phyloP scores from a whole-genome alignment of 2,888 invertebrate species.

The Flabesymbios commensalis region DNA sequence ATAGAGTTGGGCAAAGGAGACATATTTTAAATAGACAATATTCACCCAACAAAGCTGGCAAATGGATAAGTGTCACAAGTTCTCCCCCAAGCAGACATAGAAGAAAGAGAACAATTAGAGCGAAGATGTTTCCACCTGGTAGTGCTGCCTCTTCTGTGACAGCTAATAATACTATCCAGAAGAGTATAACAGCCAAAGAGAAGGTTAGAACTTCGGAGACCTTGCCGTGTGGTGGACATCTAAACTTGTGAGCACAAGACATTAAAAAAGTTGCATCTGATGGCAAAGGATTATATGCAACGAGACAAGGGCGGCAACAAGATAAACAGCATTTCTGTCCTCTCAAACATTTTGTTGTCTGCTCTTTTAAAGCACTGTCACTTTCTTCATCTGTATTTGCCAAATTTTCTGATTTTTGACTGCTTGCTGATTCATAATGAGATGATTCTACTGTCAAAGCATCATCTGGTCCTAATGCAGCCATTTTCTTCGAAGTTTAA shows the following conservation, averaged over 20 bases:
- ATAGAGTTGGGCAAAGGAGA: too few relatives aligned
- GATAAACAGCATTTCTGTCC: too few relatives aligned
- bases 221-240: constrained; percentile 56
- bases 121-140: constrained; percentile 41
- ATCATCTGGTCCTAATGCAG: too few relatives aligned
- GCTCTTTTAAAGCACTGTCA: too few relatives aligned
- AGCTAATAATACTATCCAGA: constrained; percentile 10
- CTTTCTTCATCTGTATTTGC: too few relatives aligned
- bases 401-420: too few relatives aligned
- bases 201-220: constrained; percentile 34
- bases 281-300: constrained; percentile 35
- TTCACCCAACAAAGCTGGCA: constrained; percentile 40
- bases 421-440: too few relatives aligned
- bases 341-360: too few relatives aligned
- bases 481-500: too few relatives aligned
- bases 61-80: constrained; percentile 20
- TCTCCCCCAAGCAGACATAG: constrained; percentile 29
- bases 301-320: constrained; percentile 8
- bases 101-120: constrained; percentile 33
- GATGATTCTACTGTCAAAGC: too few relatives aligned
- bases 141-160: constrained; percentile 6
- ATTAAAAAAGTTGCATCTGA: too few relatives aligned
- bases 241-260: constrained; percentile 34
- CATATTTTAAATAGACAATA: too few relatives aligned
- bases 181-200: not conserved